Percentiles rank a stretch among this genome's conserved stretches.
These are phyloP conservation scores for Cordilura impudica DNA, from an alignment of 2,888 invertebrate species.

Conservation along the genomic window DNA sequence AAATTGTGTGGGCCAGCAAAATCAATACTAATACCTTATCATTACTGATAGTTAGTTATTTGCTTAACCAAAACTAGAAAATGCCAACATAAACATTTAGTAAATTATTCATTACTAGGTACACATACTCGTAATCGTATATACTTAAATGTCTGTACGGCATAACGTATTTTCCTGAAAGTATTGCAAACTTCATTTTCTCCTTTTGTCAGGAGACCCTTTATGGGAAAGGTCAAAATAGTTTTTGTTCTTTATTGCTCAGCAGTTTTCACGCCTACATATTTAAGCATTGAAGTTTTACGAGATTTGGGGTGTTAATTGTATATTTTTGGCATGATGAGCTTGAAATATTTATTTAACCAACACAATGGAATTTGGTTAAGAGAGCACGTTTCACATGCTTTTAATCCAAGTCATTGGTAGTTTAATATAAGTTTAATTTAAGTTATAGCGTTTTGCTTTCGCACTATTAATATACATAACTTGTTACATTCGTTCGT, in stretches of 20 bases:
- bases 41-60: constrained; percentile 16
- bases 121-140: neutral
- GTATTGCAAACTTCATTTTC: neutral
- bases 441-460: neutral
- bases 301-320: constrained; percentile 13
- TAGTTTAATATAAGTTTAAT: neutral
- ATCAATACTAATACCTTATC: constrained; percentile 28
- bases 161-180: neutral
- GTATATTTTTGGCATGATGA: neutral
- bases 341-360: constrained; percentile 6
- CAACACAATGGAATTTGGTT: neutral
- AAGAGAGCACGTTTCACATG: constrained; percentile 20
- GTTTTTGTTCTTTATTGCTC: constrained; percentile 8
- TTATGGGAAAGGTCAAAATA: constrained; percentile 27
- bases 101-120: constrained; percentile 32
- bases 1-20: neutral
- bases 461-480: too few species aligned
- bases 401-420: constrained; percentile 26
- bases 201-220: neutral
- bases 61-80: constrained; percentile 17
- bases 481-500: too few species aligned
- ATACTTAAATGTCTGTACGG: neutral
- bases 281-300: neutral
- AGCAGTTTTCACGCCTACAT: constrained; percentile 29
- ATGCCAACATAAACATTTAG: constrained; percentile 32